A percentile compares a stretch with the other conserved stretches of the same genome.
Evolutionary conservation across 1,140 invertebrate genomes (phyloP).

Genomic region (Atta texana): DNA sequence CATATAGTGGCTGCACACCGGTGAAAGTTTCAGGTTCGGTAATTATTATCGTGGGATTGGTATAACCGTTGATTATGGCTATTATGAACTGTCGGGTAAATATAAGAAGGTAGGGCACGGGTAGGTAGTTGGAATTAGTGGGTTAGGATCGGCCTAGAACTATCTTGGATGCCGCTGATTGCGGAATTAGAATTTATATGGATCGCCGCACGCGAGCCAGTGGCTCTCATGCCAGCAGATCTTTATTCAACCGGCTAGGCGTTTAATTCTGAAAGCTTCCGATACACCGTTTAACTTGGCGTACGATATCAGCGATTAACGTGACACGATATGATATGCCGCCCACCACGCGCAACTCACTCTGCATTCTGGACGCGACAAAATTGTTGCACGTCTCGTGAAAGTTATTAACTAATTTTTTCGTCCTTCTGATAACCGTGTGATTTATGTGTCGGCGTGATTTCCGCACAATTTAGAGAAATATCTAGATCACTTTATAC

Average conservation of each 20-base stretch:
- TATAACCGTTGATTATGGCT: constrained; percentile 85
- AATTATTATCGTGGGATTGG: constrained; percentile 83
- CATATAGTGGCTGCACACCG: constrained; percentile 62
- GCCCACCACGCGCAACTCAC: constrained; percentile 43
- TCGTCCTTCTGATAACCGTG: background rate
- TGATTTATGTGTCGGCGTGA: background rate
- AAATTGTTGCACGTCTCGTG: constrained; percentile 71
- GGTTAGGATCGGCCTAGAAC: constrained; percentile 84
- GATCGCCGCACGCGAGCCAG: constrained; percentile 84
- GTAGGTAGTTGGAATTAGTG: constrained; percentile 83
- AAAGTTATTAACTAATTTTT: constrained; percentile 73
- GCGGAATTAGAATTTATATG: constrained; percentile 86
- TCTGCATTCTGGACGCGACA: constrained; percentile 58
- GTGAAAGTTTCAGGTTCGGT: constrained; percentile 79
- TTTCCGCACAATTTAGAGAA: background rate
- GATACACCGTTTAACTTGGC: constrained; percentile 79
- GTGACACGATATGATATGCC: constrained; percentile 70
- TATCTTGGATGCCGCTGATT: constrained; percentile 85
- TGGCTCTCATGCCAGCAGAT: constrained; percentile 76
- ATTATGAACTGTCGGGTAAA: constrained; percentile 84
- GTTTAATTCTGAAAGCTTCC: constrained; percentile 81
- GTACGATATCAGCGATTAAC: constrained; percentile 80
- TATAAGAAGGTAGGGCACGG: constrained; percentile 83
- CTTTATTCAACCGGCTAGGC: constrained; percentile 58
- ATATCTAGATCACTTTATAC: background rate